Evolutionary conservation across 2,888 invertebrate genomes (phyloP).

Genomic region (Xanthostigma xanthostigma): DNA sequence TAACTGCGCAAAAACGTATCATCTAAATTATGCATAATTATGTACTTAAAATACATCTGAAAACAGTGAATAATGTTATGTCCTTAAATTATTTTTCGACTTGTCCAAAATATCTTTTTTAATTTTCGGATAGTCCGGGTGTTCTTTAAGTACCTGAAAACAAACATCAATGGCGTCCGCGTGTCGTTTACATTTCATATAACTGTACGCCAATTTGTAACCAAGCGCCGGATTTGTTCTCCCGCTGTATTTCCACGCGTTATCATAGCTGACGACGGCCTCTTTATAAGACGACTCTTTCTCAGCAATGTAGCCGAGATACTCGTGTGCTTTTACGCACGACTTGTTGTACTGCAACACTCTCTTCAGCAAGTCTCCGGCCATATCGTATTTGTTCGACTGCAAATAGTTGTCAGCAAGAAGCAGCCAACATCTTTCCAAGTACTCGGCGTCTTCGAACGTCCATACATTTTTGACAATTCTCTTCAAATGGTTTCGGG

Average conservation of each 20-base stretch:
- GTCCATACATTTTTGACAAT: conserved; percentile 78
- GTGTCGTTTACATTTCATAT: conserved; percentile 74
- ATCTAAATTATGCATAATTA: no score
- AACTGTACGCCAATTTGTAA: conserved; percentile 83
- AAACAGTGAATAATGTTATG: conserved; percentile 26
- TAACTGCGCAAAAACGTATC: no score
- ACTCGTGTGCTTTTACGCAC: conserved; percentile 82
- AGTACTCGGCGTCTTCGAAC: conserved; percentile 88
- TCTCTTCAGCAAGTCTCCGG: conserved; percentile 63
- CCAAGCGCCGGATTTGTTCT: conserved; percentile 74
- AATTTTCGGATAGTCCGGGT: conserved; percentile 82
- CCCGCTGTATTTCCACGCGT: conserved; percentile 76
- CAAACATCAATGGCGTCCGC: conserved; percentile 88
- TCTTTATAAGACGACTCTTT: conserved; percentile 83
- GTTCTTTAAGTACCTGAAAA: conserved; percentile 62
- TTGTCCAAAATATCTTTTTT: conserved; percentile 90
- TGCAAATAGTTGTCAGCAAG: conserved; percentile 82
- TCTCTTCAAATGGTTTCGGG: conserved; percentile 83
- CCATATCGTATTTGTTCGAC: conserved; percentile 71
- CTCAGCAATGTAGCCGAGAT: conserved; percentile 72
- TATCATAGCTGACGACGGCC: conserved; percentile 67
- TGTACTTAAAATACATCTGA: neutral
- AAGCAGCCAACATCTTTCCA: conserved; percentile 90
- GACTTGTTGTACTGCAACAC: conserved; percentile 74
- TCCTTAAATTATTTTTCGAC: conserved; percentile 58